Conservation (phyloP, 2,797 vertebrate genomes). For the Steatocranus sp. region DNA sequence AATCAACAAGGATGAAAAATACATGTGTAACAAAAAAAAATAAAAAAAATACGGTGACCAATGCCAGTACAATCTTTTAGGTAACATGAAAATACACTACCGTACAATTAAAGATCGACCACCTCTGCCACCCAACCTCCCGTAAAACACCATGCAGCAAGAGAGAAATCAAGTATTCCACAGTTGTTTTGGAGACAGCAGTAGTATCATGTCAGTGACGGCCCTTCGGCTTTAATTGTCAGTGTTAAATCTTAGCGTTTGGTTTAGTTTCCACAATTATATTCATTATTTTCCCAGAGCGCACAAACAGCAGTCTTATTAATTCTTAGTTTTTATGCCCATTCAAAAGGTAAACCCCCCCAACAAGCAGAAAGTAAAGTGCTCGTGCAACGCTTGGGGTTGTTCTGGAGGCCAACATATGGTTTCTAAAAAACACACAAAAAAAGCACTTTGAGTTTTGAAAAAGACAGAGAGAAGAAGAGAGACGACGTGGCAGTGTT, state of each 20-base stretch:
- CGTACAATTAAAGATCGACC: conserved; percentile 74
- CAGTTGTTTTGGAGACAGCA: conserved; percentile 66
- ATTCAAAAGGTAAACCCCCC: conserved; percentile 4
- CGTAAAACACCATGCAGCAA: conserved; percentile 74
- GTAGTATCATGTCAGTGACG: conserved; percentile 63
- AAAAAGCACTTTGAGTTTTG: conserved; percentile 61
- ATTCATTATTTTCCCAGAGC: neutral
- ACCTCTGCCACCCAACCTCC: conserved; percentile 7
- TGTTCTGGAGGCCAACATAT: conserved; percentile 70
- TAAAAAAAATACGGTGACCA: conserved; percentile 57
- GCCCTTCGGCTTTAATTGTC: conserved; percentile 36
- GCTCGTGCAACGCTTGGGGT: conserved; percentile 74
- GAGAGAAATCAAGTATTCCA: conserved; percentile 67
- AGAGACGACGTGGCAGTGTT: conserved; percentile 64
- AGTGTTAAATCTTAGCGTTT: conserved; percentile 52
- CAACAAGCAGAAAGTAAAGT: conserved; percentile 71
- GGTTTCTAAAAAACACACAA: conserved; percentile 23
- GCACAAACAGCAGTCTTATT: conserved; percentile 36
- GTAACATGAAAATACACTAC: conserved; percentile 78
- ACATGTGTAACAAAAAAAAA: conserved; percentile 77
- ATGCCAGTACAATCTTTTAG: conserved; percentile 82
- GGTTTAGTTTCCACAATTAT: conserved; percentile 19
- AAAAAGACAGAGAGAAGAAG: conserved; percentile 25
- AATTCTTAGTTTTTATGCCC: conserved; percentile 28
- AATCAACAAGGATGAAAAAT: conserved; percentile 79